These are phyloP conservation scores for Neopelma chrysocephalum DNA, from an alignment of 2,797 vertebrate species.

Conservation along the genomic window DNA sequence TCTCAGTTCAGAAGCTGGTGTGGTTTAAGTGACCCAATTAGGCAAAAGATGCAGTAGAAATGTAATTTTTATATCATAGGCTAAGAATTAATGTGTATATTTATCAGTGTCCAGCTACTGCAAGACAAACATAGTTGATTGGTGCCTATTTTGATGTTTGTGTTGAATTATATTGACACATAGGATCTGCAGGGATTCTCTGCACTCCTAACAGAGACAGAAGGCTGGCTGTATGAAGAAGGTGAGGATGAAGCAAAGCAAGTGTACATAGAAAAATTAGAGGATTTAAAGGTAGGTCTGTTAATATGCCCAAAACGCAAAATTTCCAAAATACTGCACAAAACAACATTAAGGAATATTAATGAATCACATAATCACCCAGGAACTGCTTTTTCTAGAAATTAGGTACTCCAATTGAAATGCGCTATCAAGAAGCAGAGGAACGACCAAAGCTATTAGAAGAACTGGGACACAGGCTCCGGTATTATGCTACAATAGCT, in stretches of 20 bases:
- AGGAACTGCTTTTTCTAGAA: slow-evolving; percentile 67
- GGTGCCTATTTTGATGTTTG: neutral
- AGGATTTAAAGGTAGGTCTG: slow-evolving; percentile 78
- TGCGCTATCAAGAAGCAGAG: slow-evolving; percentile 80
- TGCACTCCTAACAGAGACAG: slow-evolving; percentile 77
- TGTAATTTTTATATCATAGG: neutral
- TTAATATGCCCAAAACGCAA: neutral
- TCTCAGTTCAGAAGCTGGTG: neutral
- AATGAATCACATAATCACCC: neutral
- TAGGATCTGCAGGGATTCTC: slow-evolving; percentile 79
- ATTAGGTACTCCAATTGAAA: slow-evolving; percentile 79
- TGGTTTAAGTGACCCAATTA: neutral
- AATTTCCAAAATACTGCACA: neutral
- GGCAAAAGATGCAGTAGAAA: neutral
- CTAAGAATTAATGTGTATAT: neutral
- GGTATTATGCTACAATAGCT: slow-evolving; percentile 77
- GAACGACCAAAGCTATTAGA: slow-evolving; percentile 78
- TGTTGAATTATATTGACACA: neutral
- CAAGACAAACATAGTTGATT: neutral
- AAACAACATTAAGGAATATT: neutral
- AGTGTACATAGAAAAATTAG: slow-evolving; percentile 81
- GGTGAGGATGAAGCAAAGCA: slow-evolving; percentile 84
- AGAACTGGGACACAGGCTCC: slow-evolving; percentile 75
- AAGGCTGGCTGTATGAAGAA: slow-evolving; percentile 85
- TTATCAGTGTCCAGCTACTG: neutral